Evolutionary conservation across 1,140 invertebrate genomes (phyloP).

Genomic region (Camponotus floridanus): DNA sequence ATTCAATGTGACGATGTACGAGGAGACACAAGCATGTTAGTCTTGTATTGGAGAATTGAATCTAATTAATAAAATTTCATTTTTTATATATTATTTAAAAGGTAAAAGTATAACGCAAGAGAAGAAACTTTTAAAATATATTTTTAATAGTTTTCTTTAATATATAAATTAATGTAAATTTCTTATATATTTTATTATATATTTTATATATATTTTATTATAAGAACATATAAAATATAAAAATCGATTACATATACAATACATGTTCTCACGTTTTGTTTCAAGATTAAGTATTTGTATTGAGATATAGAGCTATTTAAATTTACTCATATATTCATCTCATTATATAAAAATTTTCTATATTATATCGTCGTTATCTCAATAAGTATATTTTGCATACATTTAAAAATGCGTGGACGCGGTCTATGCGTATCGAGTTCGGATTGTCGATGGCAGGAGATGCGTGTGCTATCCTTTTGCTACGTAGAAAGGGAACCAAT

Average conservation of each 20-base stretch:
- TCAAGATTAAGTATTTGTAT: background rate
- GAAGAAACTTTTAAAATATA: background rate
- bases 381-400: slow-evolving; percentile 36
- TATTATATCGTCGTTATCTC: slow-evolving; percentile 41
- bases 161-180: background rate
- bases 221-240: background rate
- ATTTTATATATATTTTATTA: background rate
- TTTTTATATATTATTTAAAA: background rate
- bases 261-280: background rate
- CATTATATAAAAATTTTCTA: slow-evolving; percentile 18
- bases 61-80: background rate
- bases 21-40: slow-evolving; percentile 23
- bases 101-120: background rate
- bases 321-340: background rate
- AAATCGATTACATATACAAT: background rate
- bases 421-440: background rate
- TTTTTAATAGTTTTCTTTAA: slow-evolving; percentile 14
- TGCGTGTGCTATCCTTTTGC: slow-evolving; percentile 27
- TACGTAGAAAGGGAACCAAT: slow-evolving; percentile 70
- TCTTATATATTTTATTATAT: background rate
- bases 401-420: slow-evolving; percentile 19
- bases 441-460: background rate
- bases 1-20: slow-evolving; percentile 12
- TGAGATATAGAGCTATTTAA: background rate
- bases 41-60: background rate